Evolutionary conservation across 1,140 invertebrate species (phyloP).

Genomic region (Anastatus disparis): DNA sequence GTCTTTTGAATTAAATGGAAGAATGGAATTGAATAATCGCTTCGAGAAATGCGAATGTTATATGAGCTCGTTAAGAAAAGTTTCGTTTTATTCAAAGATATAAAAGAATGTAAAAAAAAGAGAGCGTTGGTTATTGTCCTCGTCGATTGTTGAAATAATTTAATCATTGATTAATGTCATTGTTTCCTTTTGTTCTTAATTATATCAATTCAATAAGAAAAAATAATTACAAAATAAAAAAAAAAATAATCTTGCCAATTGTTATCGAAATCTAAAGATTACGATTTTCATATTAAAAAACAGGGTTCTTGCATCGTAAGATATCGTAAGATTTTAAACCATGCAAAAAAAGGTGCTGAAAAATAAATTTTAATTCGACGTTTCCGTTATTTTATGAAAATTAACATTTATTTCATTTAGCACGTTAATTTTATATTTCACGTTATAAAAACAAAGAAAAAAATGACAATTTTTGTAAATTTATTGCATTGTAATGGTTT

Average conservation of each 20-base stretch:
- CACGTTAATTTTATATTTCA: not conserved
- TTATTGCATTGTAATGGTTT: not conserved
- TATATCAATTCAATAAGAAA: not conserved
- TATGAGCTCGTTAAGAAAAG: no score
- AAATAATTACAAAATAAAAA: no score
- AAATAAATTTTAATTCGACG: conserved; percentile 13
- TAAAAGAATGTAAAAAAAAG: no score
- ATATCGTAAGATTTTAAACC: conserved; percentile 28
- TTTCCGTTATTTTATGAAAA: not conserved
- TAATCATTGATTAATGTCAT: no score
- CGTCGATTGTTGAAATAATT: no score
- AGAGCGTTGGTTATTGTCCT: no score
- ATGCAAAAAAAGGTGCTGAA: conserved; percentile 11
- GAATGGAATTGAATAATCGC: no score
- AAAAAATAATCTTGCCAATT: conserved; percentile 42
- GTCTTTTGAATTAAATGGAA: no score
- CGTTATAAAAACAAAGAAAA: not conserved
- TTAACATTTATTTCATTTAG: not conserved
- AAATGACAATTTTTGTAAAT: no score
- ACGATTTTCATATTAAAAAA: conserved; percentile 35
- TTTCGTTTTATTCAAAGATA: no score
- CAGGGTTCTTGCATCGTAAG: conserved; percentile 34
- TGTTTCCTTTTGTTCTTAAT: not conserved
- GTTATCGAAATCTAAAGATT: conserved; percentile 19
- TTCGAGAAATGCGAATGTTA: no score